Conservation (phyloP, 2,113 vertebrate species). For the Chaetodon auriga region DNA sequence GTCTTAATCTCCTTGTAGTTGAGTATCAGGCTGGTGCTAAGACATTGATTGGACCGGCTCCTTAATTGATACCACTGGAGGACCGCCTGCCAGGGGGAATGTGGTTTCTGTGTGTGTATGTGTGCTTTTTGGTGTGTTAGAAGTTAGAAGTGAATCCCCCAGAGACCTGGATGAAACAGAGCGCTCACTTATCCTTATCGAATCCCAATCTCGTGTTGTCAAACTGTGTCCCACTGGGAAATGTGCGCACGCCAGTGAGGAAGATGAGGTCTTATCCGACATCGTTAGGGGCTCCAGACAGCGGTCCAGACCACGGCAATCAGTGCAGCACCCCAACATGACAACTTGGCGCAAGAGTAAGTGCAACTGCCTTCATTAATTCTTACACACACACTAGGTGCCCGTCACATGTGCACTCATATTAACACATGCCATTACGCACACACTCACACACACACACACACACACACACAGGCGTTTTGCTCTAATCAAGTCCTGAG, state of each 20-base stretch:
- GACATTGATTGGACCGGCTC: slow-evolving; percentile 76
- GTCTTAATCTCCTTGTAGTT: slow-evolving; percentile 79
- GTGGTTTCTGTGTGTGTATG: slow-evolving; percentile 34
- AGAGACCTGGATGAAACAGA: slow-evolving; percentile 70
- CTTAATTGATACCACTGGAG: slow-evolving; percentile 80
- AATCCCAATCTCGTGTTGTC: slow-evolving; percentile 73
- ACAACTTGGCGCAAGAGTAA: slow-evolving; percentile 43
- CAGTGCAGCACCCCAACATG: slow-evolving; percentile 28
- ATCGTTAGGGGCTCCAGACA: slow-evolving; percentile 62
- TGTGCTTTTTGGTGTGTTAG: slow-evolving; percentile 51
- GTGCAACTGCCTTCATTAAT: slow-evolving; percentile 54
- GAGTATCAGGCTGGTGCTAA: slow-evolving; percentile 69
- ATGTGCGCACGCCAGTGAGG: slow-evolving; percentile 45
- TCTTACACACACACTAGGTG: not conserved
- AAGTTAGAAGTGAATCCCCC: slow-evolving; percentile 66
- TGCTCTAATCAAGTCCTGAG: slow-evolving; percentile 61
- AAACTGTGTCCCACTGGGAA: slow-evolving; percentile 49
- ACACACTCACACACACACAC: not conserved
- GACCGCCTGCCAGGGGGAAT: slow-evolving; percentile 48
- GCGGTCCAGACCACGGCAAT: slow-evolving; percentile 39
- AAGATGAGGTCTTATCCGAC: slow-evolving; percentile 57
- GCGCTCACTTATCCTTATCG: slow-evolving; percentile 76
- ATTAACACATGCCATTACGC: slow-evolving; percentile 39
- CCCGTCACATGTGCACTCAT: not conserved
- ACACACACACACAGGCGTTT: slow-evolving; percentile 7